Evolutionary conservation across 2,888 invertebrate genomes (phyloP).

Genomic region (Pseudoips prasinana): DNA sequence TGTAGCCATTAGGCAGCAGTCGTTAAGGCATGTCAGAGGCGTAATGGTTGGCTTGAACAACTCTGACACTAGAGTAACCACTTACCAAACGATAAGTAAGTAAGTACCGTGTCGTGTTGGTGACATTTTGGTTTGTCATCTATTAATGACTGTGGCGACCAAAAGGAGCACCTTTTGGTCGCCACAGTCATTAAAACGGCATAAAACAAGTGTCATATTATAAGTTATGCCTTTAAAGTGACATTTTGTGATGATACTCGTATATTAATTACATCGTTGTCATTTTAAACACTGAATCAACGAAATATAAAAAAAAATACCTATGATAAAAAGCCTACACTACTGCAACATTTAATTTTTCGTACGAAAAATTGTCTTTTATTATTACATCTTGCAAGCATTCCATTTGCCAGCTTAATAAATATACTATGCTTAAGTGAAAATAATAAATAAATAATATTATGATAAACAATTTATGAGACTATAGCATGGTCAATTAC

Average conservation of each 20-base stretch:
- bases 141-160: no score
- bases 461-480: slow-evolving; percentile 2
- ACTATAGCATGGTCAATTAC: no score
- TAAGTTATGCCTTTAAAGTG: slow-evolving; percentile 8
- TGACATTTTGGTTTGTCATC: no score
- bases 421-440: slow-evolving; percentile 19
- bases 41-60: no score
- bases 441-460: slow-evolving; percentile 26
- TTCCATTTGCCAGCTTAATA: slow-evolving; percentile 20
- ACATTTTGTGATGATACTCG: slow-evolving; percentile 28
- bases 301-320: slow-evolving; percentile 13
- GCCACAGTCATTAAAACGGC: no score
- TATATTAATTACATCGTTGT: slow-evolving; percentile 31
- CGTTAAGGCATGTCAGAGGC: no score
- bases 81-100: no score
- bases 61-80: no score
- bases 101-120: no score
- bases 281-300: slow-evolving; percentile 21
- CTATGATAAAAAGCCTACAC: slow-evolving; percentile 10
- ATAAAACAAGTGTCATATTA: no score
- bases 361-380: slow-evolving; percentile 29
- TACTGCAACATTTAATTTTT: slow-evolving; percentile 5
- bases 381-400: slow-evolving; percentile 24
- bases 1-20: no score
- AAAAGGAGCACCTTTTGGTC: no score